These are phyloP conservation scores for Drosophila pachea DNA, from an alignment of 1,140 invertebrate species.

Conservation along the genomic window DNA sequence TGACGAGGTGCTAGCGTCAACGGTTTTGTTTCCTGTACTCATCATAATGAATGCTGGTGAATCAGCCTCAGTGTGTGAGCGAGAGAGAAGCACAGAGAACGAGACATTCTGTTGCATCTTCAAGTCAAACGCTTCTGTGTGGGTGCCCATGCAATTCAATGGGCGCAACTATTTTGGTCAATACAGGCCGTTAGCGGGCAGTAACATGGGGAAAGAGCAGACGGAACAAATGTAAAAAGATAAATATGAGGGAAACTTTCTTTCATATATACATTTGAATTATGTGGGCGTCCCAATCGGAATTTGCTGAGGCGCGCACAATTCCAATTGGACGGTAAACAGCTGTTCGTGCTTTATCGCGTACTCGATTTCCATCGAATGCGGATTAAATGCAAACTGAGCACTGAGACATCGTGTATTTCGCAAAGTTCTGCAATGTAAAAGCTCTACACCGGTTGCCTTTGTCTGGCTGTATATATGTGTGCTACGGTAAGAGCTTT, in stretches of 20 bases:
- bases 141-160: conserved; percentile 27
- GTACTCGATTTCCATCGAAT: conserved; percentile 6
- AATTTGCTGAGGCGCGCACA: conserved; percentile 2
- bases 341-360: conserved; percentile 13
- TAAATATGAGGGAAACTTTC: conserved; percentile 8
- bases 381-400: conserved; percentile 3
- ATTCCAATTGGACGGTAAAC: neutral
- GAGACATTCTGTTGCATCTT: neutral
- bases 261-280: neutral
- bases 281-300: conserved; percentile 3
- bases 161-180: conserved; percentile 41
- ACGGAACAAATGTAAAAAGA: neutral
- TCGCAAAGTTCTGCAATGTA: too few species aligned
- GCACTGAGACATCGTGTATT: neutral
- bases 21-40: conserved; percentile 37
- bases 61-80: neutral
- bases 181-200: conserved; percentile 2
- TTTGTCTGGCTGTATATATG: too few species aligned
- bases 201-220: neutral
- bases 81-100: neutral
- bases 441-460: too few species aligned
- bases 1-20: conserved; percentile 36
- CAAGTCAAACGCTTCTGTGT: conserved; percentile 24
- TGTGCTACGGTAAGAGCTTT: too few species aligned
- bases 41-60: conserved; percentile 1